Base-by-base conservation (phyloP, 2,888 invertebrate species). In the Prosapia bicincta region DNA sequence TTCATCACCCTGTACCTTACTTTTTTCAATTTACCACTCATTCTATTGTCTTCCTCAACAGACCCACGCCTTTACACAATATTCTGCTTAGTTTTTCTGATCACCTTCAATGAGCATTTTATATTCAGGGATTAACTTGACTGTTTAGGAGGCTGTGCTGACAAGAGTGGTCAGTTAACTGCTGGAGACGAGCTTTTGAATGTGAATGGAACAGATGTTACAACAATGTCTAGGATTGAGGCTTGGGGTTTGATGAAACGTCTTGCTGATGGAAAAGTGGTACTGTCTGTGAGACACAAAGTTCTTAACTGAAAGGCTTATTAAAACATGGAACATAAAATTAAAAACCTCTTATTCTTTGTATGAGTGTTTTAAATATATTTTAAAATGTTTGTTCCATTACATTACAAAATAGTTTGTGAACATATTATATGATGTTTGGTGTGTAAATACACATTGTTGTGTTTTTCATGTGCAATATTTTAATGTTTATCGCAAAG, bases 241-340 rank as follows among this genome's bases (percentile, higher is more conserved):
- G 97, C 96, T 73, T 97, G 97, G 97, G 94, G 94, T 81, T 90
- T 93, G 78, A 92, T 98, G 87, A 97, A 97, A 85, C 93, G 94
- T 82, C 86, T 97, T 80, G 93, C 95, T 73, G 92, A 94, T 83
- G 97, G 97, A 75, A 90, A 91, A 83, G 92, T 96, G 79, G 89
- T 88, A 79, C 86, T 94, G 79, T 85, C 86, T 80, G 85, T 90
- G 80, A 84, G 88, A 79, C 86, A 80, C 20, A 76, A 72, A 66
- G 69, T 68, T 20, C 30, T 65, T 26, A 73, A 73, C 73, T 73
- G 24, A 26, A 24, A 73, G 3, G 7, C 9, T 9, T 38, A 13
- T 38, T 9, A 3, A 20, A 20, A 54, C 7, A 20, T 10, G 13
- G 3, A 54, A 5, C 20, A 20, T 9, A 13, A 10, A 20, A 20